Evolutionary conservation across 2,888 invertebrate genomes (phyloP), one percentile per base, ranked within the genome.

Genomic region (Torymus aiolomorphi): DNA sequence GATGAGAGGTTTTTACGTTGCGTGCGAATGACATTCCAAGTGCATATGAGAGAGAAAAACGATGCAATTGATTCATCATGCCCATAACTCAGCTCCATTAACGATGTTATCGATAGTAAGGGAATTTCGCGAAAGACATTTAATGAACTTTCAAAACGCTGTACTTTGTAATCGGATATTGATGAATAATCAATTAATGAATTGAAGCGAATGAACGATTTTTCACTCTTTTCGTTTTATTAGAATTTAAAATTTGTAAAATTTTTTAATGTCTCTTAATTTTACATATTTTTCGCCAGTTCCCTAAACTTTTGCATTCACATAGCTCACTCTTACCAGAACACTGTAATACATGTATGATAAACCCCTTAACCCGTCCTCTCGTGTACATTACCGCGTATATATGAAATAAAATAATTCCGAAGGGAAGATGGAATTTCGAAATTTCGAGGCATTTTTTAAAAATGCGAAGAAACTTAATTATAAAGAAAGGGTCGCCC

Each of bases 1-100:
- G 49, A 59, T 31, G n/a, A 42, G 31, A 31, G 31, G 42, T 66
- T 62, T 24, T 76, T 49, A 14, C 20, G 75, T 73, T 70, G 49
- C 71, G 51, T 57, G 57, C 42, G 63, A 78, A 72, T 76, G 72
- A 81, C 78, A 81, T 81, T 81, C 81, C 78, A 78, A 24, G 13
- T 72, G 42, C 31, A 10, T 65, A 51, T 24, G 5, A 18, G 11
- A 31, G 3, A 31, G 31, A 31, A 31, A 2, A 5, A 31, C 31
- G 31, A 31, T 31, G 31, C 5, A 31, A 31, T 31, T 31, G 31
- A 31, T 31, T 51, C 56, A 69, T 65, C 18, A 56, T 8, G 12
- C 14, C 14, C 42, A 24, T 49, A 56, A 67, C 59, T 52, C 61
- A 31, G 18, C 31, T 54, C n/a, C 57, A 14, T 51, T 76, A 63